A percentile compares a stretch with the other conserved stretches of the same genome.
phyloP scores from a whole-genome alignment of 2,797 vertebrate genomes.

The Manis javanica region DNA sequence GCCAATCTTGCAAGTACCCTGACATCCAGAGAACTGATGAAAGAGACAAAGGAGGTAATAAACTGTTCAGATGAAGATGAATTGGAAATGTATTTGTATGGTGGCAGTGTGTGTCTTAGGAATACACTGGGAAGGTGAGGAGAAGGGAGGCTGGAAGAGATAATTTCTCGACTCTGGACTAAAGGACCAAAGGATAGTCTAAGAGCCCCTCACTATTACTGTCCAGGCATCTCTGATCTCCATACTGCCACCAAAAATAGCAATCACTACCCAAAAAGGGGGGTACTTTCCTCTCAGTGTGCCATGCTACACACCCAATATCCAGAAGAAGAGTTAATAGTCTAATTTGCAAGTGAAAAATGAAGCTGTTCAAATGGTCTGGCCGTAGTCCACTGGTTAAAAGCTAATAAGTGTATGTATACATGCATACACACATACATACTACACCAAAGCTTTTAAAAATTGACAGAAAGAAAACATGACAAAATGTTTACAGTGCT shows the following conservation, averaged over 20 bases:
- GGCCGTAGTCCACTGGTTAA: neutral
- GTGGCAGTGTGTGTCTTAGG: neutral
- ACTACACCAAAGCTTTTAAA: neutral
- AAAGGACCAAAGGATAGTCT: neutral
- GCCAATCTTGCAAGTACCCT: neutral
- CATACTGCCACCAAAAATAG: neutral
- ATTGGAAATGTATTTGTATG: neutral
- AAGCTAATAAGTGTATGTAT: neutral
- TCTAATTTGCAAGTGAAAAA: slow-evolving; percentile 1
- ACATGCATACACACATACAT: neutral
- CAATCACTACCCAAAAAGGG: neutral
- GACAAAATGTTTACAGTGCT: neutral
- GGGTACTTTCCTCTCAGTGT: neutral
- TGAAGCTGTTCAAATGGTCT: neutral
- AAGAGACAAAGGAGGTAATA: neutral
- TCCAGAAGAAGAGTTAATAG: neutral
- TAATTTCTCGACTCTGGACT: neutral
- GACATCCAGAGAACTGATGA: neutral
- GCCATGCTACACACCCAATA: neutral
- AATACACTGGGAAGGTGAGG: neutral
- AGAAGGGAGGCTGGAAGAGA: neutral
- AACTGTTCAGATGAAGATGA: neutral
- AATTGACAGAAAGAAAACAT: neutral
- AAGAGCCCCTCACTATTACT: neutral
- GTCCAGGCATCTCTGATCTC: neutral